Base-by-base conservation (phyloP, 2,113 vertebrate genomes). In the Grammomys surdaster region DNA sequence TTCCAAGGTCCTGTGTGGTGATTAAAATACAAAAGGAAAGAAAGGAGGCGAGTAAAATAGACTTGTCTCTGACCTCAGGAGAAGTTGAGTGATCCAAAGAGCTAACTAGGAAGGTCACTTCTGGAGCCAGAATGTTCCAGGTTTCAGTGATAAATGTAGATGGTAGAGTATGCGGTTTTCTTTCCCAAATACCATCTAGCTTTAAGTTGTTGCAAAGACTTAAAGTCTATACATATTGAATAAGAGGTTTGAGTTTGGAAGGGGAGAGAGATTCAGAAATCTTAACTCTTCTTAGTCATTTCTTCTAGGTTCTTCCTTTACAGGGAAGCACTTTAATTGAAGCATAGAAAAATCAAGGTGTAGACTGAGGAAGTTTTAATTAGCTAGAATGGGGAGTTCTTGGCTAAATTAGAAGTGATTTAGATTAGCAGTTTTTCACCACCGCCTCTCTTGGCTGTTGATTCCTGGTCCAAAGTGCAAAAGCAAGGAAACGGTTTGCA, bases 21-120 rank as follows among this genome's bases (percentile, higher is more conserved):
- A 63, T 92, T 84, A 67, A 82, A 75, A 94, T 73, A 92, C 17
- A 94, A 76, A 75, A 70, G 13, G 67, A 88, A 19, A 51, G 63
- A 75, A 63, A 93, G 5, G 1, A 67, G 9, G 65, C 92, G 28
- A 24, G 12, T 46, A 88, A 81, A 90, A n/a, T 14, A 58, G 19
- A 17, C n/a, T 51, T 89, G 28, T 1, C 1, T 40, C 48, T 90
- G 24, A 46, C 2, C 11, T 33, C 14, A 58, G 54, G 63, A 22
- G 36, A 65, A 43, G 20, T 3, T 65, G 70, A 22, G 1, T 46
- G 40, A 33, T 11, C 12, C n/a, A 67, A 87, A 69, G 40, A 72
- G 43, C 51, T 36, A 40, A 9, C 51, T 4, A 65, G 82, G 88
- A 85, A 81, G 16, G 67, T 26, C 46, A 13, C 12, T 78, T 90